A percentile compares a stretch with the other conserved stretches of the same genome.
phyloP scores from a whole-genome alignment of 2,888 invertebrate species.

The Cryptus armator region DNA sequence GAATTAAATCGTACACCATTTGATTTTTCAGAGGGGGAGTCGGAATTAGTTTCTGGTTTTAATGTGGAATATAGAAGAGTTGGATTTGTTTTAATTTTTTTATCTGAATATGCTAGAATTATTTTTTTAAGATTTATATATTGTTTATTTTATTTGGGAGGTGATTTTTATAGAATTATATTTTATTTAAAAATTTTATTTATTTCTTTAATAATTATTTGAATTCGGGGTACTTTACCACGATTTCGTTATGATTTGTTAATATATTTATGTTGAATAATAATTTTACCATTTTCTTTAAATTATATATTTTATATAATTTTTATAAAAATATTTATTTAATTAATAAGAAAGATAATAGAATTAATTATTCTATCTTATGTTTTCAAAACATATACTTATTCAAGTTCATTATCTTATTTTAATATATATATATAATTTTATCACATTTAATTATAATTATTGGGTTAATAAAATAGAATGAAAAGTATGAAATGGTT shows the following conservation, averaged over 20 bases:
- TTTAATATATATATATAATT: no score
- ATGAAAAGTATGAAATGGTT: constrained; percentile 79
- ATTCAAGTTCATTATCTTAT: no score
- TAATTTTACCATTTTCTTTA: constrained; percentile 89
- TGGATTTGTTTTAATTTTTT: constrained; percentile 91
- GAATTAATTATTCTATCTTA: no score
- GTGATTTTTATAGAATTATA: constrained; percentile 34
- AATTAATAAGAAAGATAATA: no score
- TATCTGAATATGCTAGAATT: constrained; percentile 84
- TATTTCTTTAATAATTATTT: constrained; percentile 67
- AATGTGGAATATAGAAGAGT: constrained; percentile 92
- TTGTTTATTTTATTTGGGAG: constrained; percentile 61
- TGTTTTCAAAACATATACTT: no score
- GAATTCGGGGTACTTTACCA: constrained; percentile 86
- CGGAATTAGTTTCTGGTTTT: constrained; percentile 92
- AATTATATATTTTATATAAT: constrained; percentile 84
- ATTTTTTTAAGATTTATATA: constrained; percentile 73
- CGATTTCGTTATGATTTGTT: constrained; percentile 92
- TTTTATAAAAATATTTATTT: no score
- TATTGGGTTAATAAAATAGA: constrained; percentile 75
- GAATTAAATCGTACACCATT: constrained; percentile 91
- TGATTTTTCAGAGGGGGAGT: constrained; percentile 93
- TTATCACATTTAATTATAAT: constrained; percentile 73
- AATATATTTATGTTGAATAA: constrained; percentile 90
- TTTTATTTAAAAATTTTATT: constrained; percentile 52